Conservation (phyloP, 2,797 vertebrate species). For the Gymnoscopelus microlampas region DNA sequence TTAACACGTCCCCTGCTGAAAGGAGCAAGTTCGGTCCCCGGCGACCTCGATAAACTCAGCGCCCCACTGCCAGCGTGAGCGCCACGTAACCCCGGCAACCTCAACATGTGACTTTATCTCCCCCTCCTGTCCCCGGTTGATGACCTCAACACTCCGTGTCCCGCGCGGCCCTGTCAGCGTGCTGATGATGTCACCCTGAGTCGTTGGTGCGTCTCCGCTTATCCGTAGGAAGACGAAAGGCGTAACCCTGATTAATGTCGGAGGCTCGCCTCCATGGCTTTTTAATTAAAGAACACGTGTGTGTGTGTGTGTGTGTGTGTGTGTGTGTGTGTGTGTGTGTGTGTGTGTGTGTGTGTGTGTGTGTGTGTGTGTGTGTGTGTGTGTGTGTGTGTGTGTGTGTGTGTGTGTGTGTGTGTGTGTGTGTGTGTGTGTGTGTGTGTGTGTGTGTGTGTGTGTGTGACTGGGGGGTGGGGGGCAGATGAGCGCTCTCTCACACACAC, state of each 20-base stretch:
- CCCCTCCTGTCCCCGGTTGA: not conserved
- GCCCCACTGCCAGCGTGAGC: constrained; percentile 15
- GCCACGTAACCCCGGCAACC: not conserved
- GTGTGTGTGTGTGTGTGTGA: too few species aligned
- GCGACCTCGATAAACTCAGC: constrained; percentile 16
- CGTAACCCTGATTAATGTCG: constrained; percentile 59
- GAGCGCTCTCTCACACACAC: too few species aligned
- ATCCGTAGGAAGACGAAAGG: constrained; percentile 33
- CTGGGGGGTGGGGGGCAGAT: too few species aligned
- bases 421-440: too few species aligned
- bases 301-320: not conserved
- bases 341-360: too few species aligned
- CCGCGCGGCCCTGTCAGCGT: too few species aligned
- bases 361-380: too few species aligned
- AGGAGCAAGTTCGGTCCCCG: constrained; percentile 11
- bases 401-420: too few species aligned
- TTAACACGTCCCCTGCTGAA: constrained; percentile 8
- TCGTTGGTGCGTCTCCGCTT: constrained; percentile 16
- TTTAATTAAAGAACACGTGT: constrained; percentile 63
- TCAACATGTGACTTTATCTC: constrained; percentile 25
- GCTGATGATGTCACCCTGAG: constrained; percentile 38
- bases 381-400: too few species aligned
- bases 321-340: too few species aligned
- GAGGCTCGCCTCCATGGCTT: constrained; percentile 44
- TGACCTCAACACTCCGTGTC: constrained; percentile 22